phyloP scores from a whole-genome alignment of 2,888 invertebrate genomes.

The Argyra leucocephala region DNA sequence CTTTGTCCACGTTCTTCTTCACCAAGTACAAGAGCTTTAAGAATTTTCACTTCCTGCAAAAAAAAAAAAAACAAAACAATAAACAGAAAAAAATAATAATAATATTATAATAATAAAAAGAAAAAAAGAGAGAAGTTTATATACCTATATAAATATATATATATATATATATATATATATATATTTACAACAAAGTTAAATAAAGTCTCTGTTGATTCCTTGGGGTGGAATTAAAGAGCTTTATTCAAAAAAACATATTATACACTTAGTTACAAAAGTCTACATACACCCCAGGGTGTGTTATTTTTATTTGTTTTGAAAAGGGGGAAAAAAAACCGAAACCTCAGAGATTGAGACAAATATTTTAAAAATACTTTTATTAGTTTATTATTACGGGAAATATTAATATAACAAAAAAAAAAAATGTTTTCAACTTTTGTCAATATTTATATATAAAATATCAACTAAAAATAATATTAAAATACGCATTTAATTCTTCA shows the following conservation, averaged over 20 bases:
- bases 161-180: background rate
- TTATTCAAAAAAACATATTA: background rate
- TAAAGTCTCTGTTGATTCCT: slow-evolving; percentile 8
- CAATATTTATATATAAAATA: too few species aligned
- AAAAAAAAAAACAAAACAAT: slow-evolving; percentile 19
- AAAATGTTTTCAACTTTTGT: too few species aligned
- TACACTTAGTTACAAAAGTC: too few species aligned
- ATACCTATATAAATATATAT: background rate
- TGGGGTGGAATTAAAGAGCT: background rate
- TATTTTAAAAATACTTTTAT: too few species aligned
- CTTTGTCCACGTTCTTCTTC: slow-evolving; percentile 87
- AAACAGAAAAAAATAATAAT: background rate
- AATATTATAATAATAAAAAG: slow-evolving; percentile 2
- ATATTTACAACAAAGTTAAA: slow-evolving; percentile 10
- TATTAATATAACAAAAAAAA: too few species aligned
- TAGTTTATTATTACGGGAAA: too few species aligned
- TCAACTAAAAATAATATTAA: too few species aligned
- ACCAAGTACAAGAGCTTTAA: slow-evolving; percentile 78
- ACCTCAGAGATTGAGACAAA: too few species aligned
- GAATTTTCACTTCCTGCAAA: slow-evolving; percentile 80
- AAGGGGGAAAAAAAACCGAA: too few species aligned
- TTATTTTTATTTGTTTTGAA: too few species aligned
- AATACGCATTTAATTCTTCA: too few species aligned
- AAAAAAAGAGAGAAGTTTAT: background rate
- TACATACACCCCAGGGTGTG: too few species aligned